These are phyloP conservation scores for Rhinopomastus cyanomelas DNA, from an alignment of 2,113 vertebrate species.

Conservation along the genomic window DNA sequence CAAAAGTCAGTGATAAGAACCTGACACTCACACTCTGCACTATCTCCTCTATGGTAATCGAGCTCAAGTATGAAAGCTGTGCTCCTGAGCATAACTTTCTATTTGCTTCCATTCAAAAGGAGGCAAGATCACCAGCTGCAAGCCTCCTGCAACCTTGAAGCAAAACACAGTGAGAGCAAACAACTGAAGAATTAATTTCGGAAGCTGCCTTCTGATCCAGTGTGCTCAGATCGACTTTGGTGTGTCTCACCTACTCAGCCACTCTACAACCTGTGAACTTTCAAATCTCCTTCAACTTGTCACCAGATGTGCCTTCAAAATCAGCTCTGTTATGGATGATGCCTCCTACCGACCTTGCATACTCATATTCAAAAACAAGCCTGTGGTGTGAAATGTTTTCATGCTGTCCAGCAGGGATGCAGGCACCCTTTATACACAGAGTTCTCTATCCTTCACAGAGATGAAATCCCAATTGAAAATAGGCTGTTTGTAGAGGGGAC, in stretches of 20 bases:
- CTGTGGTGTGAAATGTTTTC: not conserved
- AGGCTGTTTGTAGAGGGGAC: not conserved
- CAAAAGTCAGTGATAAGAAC: not conserved
- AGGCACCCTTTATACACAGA: not conserved
- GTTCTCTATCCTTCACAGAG: not conserved
- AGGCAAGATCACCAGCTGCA: not conserved
- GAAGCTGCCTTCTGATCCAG: not conserved
- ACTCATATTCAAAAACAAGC: not conserved
- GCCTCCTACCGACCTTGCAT: not conserved
- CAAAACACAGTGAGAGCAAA: not conserved
- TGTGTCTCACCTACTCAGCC: not conserved
- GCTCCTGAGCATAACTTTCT: not conserved
- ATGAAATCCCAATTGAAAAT: not conserved
- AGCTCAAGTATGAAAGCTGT: rapidly evolving
- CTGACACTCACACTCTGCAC: not conserved
- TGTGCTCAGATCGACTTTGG: not conserved
- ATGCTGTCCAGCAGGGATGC: not conserved
- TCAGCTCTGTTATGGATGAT: not conserved
- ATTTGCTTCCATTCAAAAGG: not conserved
- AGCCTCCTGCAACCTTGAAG: not conserved
- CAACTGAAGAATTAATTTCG: not conserved
- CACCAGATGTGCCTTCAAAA: not conserved
- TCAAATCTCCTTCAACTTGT: not conserved
- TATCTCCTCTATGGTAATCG: not conserved
- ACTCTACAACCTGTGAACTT: not conserved